Evolutionary conservation across 2,113 vertebrate genomes (phyloP).

Genomic region (Lichenostomus cassidix): DNA sequence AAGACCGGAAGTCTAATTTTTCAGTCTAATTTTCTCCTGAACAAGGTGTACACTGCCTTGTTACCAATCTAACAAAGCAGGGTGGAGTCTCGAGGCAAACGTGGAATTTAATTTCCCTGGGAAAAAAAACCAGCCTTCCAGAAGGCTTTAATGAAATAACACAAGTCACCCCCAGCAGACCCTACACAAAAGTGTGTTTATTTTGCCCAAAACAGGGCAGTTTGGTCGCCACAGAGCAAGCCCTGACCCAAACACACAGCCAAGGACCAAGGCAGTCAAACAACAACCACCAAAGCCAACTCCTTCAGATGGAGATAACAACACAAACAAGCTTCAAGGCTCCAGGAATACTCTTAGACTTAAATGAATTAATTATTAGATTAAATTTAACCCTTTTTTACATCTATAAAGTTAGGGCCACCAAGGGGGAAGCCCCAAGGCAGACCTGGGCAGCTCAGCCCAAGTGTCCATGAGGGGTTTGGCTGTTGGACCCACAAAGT

Average conservation of each 20-base stretch:
- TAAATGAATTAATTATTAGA: neutral
- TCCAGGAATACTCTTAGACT: accelerated
- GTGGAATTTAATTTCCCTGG: neutral
- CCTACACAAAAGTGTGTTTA: accelerated
- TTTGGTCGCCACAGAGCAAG: neutral
- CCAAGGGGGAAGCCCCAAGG: neutral
- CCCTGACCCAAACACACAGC: neutral
- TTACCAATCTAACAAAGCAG: neutral
- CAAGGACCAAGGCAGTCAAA: accelerated
- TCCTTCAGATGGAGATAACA: accelerated
- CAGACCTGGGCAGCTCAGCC: neutral
- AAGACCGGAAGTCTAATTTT: neutral
- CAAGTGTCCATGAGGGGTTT: neutral
- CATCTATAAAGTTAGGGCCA: accelerated
- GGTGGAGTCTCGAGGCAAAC: neutral
- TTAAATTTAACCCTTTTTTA: neutral
- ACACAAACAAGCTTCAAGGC: neutral
- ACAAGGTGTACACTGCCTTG: neutral
- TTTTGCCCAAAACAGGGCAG: neutral
- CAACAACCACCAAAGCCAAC: accelerated
- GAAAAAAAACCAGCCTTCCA: neutral
- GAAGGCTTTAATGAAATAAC: neutral
- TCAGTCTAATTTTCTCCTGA: neutral
- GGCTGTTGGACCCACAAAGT: neutral
- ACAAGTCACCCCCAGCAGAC: neutral